Base-by-base conservation (phyloP, 2,113 vertebrate genomes). In the Crotophaga sulcirostris region DNA sequence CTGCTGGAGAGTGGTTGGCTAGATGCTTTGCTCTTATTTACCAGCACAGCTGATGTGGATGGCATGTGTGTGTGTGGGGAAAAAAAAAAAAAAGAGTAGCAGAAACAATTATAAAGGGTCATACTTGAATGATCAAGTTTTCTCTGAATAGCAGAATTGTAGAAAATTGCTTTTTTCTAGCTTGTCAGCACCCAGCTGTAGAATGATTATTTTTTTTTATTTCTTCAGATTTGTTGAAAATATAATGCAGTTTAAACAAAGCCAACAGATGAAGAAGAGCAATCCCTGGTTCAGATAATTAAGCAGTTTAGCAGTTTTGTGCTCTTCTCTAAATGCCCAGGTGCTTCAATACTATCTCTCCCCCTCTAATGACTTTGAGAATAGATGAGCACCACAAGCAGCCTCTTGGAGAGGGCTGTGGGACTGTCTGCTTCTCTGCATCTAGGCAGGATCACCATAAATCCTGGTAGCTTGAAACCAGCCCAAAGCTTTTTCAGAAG, bases 1-100 rank as follows among this genome's bases (percentile, higher is more conserved):
- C 3, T 4, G 44, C 31, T 45, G 1, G 17, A 34, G 36, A 1
- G 15, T 42, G 31, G 7, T 10, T 85, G 91, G 40, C 25, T 82
- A 54, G 24, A 21, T 63, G 75, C 31, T 86, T 38, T 88, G 63
- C 85, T 86, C 29, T 70, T 34, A 36, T 84, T 84, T 81, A 19
- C 47, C 69, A 67, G 44, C 51, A 44, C 11, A 23, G 78, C 15
- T 6, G 3, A 59, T 51, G 63, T 17, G 36, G 51, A 83, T 55
- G 66, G n/a, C 12, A 21, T 42, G 5, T 34, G 44, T 2, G 19
- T 13, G 26, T 7, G 11, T 0, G 3, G 29, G 1, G 4, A 1
- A 3, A 6, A 10, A 20, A 9, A 11, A 7, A 5, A 12, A 7
- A 31, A 24, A 84, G 4, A 25, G 25, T 34, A 80, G 45, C 52